Evolutionary conservation across 2,113 vertebrate genomes (phyloP).

Genomic region (Toxotes jaculatrix): DNA sequence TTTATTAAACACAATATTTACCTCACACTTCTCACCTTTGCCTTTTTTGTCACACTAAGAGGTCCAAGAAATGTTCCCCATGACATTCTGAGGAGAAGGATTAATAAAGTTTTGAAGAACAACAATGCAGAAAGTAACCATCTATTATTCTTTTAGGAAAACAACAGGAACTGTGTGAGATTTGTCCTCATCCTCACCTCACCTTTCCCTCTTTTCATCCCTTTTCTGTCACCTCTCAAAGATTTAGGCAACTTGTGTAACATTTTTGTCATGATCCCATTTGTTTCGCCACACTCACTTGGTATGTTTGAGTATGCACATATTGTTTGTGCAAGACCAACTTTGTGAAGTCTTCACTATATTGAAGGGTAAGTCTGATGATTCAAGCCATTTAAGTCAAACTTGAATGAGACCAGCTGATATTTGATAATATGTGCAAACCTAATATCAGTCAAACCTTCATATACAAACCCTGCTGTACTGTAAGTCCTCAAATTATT

Average conservation of each 20-base stretch:
- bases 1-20: slow-evolving; percentile 98
- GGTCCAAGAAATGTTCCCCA: neutral
- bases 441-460: too few species aligned
- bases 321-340: neutral
- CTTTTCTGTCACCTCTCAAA: neutral
- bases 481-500: too few species aligned
- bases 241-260: neutral
- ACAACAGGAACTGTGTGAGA: neutral
- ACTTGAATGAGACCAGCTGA: too few species aligned
- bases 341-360: neutral
- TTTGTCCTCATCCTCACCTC: neutral
- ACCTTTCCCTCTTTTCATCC: neutral
- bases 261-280: neutral
- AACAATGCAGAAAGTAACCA: neutral
- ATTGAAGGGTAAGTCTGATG: neutral
- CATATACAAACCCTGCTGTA: too few species aligned
- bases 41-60: slow-evolving; percentile 46
- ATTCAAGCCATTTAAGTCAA: neutral
- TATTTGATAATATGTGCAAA: too few species aligned
- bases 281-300: neutral
- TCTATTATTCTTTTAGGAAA: slow-evolving; percentile 1
- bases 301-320: neutral
- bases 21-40: slow-evolving; percentile 83
- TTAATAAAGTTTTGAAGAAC: neutral
- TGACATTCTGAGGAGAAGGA: neutral